These are phyloP conservation scores for Cheirogaleus medius DNA, from an alignment of 2,113 vertebrate genomes.

Conservation along the genomic window DNA sequence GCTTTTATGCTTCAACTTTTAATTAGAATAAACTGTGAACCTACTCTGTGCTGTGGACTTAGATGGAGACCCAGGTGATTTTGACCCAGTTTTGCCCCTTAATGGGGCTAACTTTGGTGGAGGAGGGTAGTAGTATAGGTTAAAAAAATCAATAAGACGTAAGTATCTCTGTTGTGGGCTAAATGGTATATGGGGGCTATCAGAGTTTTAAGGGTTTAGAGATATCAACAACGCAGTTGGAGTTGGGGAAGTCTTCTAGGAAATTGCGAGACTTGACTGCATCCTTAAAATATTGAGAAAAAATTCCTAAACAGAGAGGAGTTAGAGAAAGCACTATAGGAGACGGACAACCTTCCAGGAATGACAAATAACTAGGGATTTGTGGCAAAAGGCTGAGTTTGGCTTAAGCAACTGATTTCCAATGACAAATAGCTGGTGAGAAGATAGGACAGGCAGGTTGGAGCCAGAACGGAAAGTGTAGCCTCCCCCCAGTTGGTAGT, in stretches of 20 bases:
- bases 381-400: background rate
- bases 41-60: background rate
- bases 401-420: background rate
- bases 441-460: background rate
- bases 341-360: background rate
- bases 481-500: accelerated
- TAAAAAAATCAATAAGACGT: background rate
- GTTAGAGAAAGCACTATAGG: background rate
- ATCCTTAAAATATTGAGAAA: slow-evolving; percentile 16
- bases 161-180: background rate
- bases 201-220: background rate
- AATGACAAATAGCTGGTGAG: background rate
- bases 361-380: background rate
- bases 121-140: background rate
- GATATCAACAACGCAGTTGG: background rate
- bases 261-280: background rate
- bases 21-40: background rate
- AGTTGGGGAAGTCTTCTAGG: background rate
- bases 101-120: background rate
- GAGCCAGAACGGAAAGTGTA: background rate
- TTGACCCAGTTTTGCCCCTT: background rate
- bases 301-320: background rate
- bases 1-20: background rate
- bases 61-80: background rate
- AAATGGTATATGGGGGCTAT: background rate